Evolutionary conservation across 1,140 invertebrate genomes (phyloP).

Genomic region (Sesamia nonagrioides): DNA sequence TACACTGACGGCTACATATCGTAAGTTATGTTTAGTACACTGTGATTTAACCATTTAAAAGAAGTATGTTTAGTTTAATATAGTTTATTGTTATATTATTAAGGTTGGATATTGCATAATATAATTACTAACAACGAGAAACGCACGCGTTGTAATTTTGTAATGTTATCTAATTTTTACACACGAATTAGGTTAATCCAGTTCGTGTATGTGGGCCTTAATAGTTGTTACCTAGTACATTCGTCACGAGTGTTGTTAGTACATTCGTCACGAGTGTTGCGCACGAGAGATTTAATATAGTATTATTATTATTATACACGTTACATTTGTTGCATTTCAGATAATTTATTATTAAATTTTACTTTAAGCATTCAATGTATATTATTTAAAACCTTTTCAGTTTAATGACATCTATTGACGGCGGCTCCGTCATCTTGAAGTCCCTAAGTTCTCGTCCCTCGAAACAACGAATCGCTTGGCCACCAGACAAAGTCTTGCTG

Average conservation of each 20-base stretch:
- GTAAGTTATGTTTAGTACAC: conserved; percentile 38
- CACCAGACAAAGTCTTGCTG: too few species aligned
- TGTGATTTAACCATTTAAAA: conserved; percentile 37
- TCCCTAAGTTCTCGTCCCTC: too few species aligned
- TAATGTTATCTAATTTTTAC: conserved; percentile 38
- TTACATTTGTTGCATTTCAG: conserved; percentile 48
- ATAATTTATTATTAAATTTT: conserved; percentile 41
- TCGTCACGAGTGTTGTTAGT: too few species aligned
- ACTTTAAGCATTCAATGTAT: conserved; percentile 13
- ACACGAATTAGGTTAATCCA: conserved; percentile 2
- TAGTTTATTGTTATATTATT: conserved; percentile 25
- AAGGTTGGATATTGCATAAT: conserved; percentile 40
- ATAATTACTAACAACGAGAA: conserved; percentile 8
- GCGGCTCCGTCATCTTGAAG: too few species aligned
- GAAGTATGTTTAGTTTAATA: conserved; percentile 33
- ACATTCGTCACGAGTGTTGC: neutral
- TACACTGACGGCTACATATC: conserved; percentile 43
- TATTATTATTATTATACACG: conserved; percentile 24
- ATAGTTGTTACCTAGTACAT: conserved; percentile 49
- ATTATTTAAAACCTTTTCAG: neutral
- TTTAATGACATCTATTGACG: too few species aligned
- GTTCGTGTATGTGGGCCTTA: conserved; percentile 36
- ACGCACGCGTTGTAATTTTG: conserved; percentile 27
- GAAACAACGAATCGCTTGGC: too few species aligned
- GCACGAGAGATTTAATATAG: conserved; percentile 15